Percentiles rank a stretch among this genome's conserved stretches.
Evolutionary conservation across 2,888 invertebrate species (phyloP).

Genomic region (Acleris sparsana): DNA sequence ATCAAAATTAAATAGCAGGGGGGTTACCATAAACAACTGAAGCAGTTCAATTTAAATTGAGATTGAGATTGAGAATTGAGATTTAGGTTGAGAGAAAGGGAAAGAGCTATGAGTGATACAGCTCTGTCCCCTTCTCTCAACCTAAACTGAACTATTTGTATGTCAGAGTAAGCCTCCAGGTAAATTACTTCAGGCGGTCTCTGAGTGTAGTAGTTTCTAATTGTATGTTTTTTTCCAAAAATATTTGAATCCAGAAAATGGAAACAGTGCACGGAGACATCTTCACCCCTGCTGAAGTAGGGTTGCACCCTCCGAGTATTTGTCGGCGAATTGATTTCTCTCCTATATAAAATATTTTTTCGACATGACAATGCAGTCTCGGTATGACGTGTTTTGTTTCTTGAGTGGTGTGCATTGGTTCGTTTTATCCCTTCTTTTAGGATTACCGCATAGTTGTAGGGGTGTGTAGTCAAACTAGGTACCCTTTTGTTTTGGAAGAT

Average conservation of each 20-base stretch:
- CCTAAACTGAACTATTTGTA: no score
- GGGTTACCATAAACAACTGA: no score
- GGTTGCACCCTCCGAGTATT: conserved; percentile 56
- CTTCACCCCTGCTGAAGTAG: conserved; percentile 54
- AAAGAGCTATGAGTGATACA: no score
- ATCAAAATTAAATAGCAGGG: no score
- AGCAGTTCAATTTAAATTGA: no score
- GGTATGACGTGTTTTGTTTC: conserved; percentile 50
- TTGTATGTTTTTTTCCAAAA: no score
- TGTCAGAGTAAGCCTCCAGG: no score
- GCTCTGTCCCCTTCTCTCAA: no score
- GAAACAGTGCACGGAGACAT: conserved; percentile 46
- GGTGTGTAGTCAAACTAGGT: neutral
- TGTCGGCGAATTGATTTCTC: conserved; percentile 68
- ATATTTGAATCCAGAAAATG: conserved; percentile 41
- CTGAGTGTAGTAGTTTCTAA: no score
- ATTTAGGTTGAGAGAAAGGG: no score
- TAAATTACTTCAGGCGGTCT: no score
- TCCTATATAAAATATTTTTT: conserved; percentile 27
- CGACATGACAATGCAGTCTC: conserved; percentile 39
- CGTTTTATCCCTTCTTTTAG: conserved; percentile 24
- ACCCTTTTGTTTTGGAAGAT: neutral
- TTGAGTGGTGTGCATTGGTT: conserved; percentile 32
- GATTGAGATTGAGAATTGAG: no score
- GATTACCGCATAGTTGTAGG: conserved; percentile 5